A percentile compares a stretch with the other conserved stretches of the same genome.
Conservation (phyloP, 2,113 vertebrate genomes). For the Xenopus laevis region DNA sequence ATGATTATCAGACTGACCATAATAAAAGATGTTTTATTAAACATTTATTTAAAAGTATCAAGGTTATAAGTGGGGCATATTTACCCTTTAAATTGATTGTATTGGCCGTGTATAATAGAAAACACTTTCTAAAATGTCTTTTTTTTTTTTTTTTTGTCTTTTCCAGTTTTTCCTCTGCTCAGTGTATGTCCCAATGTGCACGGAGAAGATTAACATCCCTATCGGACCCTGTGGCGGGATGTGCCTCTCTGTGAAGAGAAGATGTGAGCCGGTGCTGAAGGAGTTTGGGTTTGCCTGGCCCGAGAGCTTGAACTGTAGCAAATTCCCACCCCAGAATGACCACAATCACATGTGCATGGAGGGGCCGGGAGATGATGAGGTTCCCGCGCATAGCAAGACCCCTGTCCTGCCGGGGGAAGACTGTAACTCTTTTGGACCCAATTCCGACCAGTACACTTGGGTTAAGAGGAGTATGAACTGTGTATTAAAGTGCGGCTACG, state of each 20-base stretch:
- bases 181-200: constrained; percentile 97
- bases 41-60: no score
- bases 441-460: constrained; percentile 90
- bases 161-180: constrained; percentile 96
- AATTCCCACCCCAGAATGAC: constrained; percentile 95
- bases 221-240: constrained; percentile 96
- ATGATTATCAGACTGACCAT: no score
- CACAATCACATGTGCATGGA: constrained; percentile 99
- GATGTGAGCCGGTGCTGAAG: constrained; percentile 89
- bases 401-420: constrained; percentile 82
- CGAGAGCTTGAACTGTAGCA: constrained; percentile 91
- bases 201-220: constrained; percentile 95
- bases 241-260: constrained; percentile 92
- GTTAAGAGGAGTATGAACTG: constrained; percentile 88
- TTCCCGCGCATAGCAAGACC: constrained; percentile 74
- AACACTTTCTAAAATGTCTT: neutral
- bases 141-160: constrained; percentile 30
- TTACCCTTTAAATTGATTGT: no score
- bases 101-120: no score
- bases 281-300: constrained; percentile 98
- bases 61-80: no score
- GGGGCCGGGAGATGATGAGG: constrained; percentile 89
- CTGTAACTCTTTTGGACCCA: constrained; percentile 78
- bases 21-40: no score
- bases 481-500: constrained; percentile 89